Evolutionary conservation across 23 tunicate genomes (phyloP), one percentile per base, ranked within the genome.

Genomic region (Trididemnum nubilum): DNA sequence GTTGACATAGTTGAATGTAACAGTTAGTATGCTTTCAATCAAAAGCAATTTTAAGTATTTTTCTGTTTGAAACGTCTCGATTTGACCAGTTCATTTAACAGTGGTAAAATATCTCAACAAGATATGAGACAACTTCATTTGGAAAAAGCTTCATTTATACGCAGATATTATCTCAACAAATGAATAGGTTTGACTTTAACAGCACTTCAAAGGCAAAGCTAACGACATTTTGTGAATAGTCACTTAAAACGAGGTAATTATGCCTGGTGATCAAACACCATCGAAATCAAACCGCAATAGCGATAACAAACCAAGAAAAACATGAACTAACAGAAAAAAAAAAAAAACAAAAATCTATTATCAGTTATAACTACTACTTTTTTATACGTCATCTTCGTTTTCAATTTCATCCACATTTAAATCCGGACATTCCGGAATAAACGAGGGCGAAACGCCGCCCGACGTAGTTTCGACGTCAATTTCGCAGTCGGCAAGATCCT

Each of bases 361-460:
- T 15, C n/a, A n/a, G 54, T 61, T 61, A 4, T 61, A 4, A 5
- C n/a, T 26, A 25, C 67, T 61, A 61, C 67, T 21, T 61, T 12
- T 61, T 33, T 33, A 67, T 4, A 12, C 37, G 33, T 67, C 73
- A 21, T 44, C 31, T 51, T 86, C 91, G 30, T 87, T 87, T 61
- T 87, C 91, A 28, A 87, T 87, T 40, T 80, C 85, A 27, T 87
- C 76, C 34, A 87, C 81, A 44, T 87, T 64, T 74, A 87, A 73
- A 35, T 87, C 91, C 31, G 49, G 35, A 39, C 91, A 87, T 1
- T 87, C 91, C 29, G 64, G 81, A 34, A 69, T 74, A 49, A 87
- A 81, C 49, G 39, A 3, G 0, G 87, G 27, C 50, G 34, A 30
- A 51, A 70, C 83, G 59, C 79, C 79, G 51, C 69, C 78, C 34